Evolutionary conservation across 2,888 invertebrate species (phyloP).

Genomic region (Eurytoma californica): DNA sequence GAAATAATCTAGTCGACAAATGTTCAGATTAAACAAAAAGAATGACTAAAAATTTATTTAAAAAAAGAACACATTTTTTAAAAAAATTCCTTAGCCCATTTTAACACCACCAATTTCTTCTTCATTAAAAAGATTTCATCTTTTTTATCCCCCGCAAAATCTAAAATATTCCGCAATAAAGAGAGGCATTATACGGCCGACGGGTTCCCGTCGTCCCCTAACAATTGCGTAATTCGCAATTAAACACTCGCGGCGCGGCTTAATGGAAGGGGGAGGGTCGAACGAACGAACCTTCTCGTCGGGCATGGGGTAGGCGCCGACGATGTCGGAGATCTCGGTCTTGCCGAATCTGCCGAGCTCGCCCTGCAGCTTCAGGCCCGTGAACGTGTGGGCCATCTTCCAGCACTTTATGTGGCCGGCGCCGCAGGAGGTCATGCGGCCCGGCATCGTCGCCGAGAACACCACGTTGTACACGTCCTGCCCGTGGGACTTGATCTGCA

Average conservation of each 20-base stretch:
- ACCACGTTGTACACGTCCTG: conserved; percentile 87
- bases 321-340: conserved; percentile 92
- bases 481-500: conserved; percentile 88
- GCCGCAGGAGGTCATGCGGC: conserved; percentile 86
- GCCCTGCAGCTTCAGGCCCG: conserved; percentile 92
- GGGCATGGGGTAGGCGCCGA: conserved; percentile 89
- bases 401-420: conserved; percentile 91
- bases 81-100: too few species aligned
- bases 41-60: neutral
- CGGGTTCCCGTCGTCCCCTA: too few species aligned
- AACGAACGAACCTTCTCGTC: conserved; percentile 85
- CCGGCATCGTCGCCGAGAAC: conserved; percentile 88
- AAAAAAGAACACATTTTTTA: too few species aligned
- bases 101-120: too few species aligned
- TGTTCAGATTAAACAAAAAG: too few species aligned
- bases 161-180: too few species aligned
- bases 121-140: too few species aligned
- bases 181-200: too few species aligned
- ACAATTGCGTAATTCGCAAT: too few species aligned
- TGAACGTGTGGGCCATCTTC: conserved; percentile 95
- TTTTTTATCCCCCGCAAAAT: too few species aligned
- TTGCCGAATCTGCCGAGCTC: conserved; percentile 93
- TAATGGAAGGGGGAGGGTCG: too few species aligned
- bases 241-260: too few species aligned
- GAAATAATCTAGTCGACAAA: conserved; percentile 81